phyloP scores from a whole-genome alignment of 2,797 vertebrate species.

The Falco naumanni region DNA sequence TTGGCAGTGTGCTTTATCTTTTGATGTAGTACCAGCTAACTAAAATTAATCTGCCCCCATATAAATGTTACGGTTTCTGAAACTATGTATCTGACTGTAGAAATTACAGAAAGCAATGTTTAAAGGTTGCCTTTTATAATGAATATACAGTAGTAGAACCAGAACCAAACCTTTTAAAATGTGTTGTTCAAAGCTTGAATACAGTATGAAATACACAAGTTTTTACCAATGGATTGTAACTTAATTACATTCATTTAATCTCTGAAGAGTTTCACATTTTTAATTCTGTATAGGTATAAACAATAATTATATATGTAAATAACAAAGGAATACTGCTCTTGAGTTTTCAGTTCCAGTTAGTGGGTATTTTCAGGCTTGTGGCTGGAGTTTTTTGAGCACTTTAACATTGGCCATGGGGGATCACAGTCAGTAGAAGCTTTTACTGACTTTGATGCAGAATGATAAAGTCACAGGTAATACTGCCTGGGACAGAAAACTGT shows the following conservation, averaged over 20 bases:
- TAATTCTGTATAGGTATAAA: too few species aligned
- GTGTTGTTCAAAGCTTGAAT: background rate
- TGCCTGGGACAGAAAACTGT: background rate
- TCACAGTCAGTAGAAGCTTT: background rate
- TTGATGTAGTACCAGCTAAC: background rate
- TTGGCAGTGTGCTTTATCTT: background rate
- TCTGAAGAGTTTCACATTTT: background rate
- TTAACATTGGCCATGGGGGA: background rate
- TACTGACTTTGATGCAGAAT: background rate
- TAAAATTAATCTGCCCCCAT: background rate
- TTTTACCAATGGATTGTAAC: background rate
- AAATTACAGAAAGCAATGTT: background rate
- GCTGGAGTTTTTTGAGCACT: background rate
- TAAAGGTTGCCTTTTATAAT: background rate
- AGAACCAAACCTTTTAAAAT: background rate
- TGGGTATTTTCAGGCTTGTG: background rate
- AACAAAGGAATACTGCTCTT: background rate
- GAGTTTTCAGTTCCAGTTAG: background rate
- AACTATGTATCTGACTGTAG: background rate
- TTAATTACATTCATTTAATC: background rate
- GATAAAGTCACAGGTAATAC: background rate
- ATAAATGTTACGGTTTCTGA: background rate
- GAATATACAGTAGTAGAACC: background rate
- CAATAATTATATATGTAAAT: too few species aligned
- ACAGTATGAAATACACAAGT: rapidly evolving